These are phyloP conservation scores for Cotesia glomerata DNA, from an alignment of 1,140 invertebrate genomes.

Conservation along the genomic window DNA sequence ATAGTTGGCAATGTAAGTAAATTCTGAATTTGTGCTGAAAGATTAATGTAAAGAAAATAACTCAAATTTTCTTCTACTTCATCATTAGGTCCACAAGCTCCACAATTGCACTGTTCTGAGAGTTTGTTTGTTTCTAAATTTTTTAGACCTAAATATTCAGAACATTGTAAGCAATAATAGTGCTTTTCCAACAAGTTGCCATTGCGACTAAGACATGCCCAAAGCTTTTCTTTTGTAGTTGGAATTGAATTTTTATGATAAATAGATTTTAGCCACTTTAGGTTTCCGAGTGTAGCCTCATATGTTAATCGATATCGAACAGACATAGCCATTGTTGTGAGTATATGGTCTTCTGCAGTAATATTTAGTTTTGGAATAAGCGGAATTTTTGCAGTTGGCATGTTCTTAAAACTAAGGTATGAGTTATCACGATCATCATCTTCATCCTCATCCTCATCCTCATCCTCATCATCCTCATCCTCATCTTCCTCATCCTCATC, in stretches of 20 bases:
- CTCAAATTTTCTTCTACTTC: neutral
- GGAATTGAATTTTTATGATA: constrained; percentile 2
- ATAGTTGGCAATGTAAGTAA: neutral
- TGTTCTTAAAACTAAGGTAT: neutral
- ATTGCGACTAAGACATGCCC: constrained; percentile 6
- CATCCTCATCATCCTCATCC: neutral
- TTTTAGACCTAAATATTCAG: constrained; percentile 9
- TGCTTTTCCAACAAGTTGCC: neutral
- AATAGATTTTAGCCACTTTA: constrained; percentile 1
- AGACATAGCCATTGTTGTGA: constrained; percentile 2
- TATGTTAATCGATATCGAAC: neutral
- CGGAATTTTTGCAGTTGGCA: neutral
- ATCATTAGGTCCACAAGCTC: neutral
- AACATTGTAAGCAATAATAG: constrained; percentile 2
- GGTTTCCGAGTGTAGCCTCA: neutral
- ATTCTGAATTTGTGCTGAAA: constrained; percentile 20
- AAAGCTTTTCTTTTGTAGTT: neutral
- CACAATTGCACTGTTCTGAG: neutral
- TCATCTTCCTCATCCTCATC: too few species aligned
- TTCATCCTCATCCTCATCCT: neutral
- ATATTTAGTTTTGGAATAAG: constrained; percentile 3
- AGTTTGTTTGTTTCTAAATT: neutral
- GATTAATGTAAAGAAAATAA: constrained; percentile 17
- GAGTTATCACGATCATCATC: neutral
- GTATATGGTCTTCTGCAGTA: constrained; percentile 4